Evolutionary conservation across 2,113 vertebrate species (phyloP).

Genomic region (Stictonetta naevosa): DNA sequence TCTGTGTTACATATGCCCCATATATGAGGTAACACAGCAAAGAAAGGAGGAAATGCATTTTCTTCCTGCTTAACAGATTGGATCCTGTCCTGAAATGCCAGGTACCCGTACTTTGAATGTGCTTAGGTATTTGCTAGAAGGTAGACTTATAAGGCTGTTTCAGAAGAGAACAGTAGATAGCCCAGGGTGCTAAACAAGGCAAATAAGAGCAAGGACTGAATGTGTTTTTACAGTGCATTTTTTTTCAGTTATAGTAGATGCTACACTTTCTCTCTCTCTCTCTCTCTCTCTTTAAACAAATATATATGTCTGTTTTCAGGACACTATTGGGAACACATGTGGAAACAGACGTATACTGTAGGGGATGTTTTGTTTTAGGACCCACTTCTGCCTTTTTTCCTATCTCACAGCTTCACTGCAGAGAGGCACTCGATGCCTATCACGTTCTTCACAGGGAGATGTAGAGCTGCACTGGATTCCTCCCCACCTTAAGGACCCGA

Average conservation of each 20-base stretch:
- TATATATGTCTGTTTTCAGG: neutral
- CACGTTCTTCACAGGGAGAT: neutral
- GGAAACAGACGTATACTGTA: neutral
- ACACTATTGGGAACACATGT: neutral
- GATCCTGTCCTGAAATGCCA: neutral
- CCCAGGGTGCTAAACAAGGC: neutral
- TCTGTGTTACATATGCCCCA: neutral
- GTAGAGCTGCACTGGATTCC: neutral
- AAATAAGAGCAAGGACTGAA: neutral
- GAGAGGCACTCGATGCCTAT: neutral
- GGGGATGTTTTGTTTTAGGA: neutral
- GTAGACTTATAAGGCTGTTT: neutral
- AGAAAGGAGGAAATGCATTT: slow-evolving; percentile 1
- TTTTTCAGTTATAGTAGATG: neutral
- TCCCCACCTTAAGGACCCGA: neutral
- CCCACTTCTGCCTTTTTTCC: neutral
- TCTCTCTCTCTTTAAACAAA: neutral
- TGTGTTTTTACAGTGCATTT: neutral
- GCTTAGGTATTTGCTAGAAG: neutral
- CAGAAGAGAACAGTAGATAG: neutral
- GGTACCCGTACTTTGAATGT: neutral
- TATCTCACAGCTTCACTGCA: neutral
- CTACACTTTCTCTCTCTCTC: neutral
- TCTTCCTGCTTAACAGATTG: neutral
- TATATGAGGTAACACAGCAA: neutral